These are phyloP conservation scores for Bradypodion pumilum DNA, from an alignment of 2,797 vertebrate species.

Conservation along the genomic window DNA sequence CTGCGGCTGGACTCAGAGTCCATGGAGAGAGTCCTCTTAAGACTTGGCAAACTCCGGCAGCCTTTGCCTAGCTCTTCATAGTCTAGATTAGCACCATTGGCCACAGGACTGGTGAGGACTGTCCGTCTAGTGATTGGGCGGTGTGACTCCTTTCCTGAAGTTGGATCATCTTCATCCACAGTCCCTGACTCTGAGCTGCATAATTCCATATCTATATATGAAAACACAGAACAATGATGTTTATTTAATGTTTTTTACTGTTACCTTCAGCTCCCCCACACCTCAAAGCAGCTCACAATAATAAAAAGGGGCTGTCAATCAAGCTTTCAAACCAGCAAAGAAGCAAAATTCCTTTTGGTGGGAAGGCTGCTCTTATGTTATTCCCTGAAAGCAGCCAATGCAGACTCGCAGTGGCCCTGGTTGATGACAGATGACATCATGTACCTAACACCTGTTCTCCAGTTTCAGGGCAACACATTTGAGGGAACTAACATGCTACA, in stretches of 20 bases:
- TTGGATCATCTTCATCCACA: conserved; percentile 74
- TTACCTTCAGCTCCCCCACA: neutral
- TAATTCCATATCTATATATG: conserved; percentile 85
- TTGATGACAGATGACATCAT: neutral
- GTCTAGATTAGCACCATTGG: conserved; percentile 77
- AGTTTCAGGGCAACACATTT: neutral
- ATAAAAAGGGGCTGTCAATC: neutral
- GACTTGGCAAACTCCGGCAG: conserved; percentile 69
- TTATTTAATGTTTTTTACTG: neutral
- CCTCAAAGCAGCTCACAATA: neutral
- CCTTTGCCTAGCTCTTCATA: conserved; percentile 75
- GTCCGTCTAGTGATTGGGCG: conserved; percentile 71
- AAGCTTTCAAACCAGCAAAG: neutral
- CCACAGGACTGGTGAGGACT: conserved; percentile 77
- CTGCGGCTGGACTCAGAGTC: conserved; percentile 75
- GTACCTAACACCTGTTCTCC: neutral
- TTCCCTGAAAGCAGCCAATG: neutral
- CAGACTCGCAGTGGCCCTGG: neutral
- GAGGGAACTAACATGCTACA: neutral
- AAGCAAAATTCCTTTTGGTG: neutral
- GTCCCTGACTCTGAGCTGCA: conserved; percentile 73
- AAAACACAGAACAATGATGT: neutral
- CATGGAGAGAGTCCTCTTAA: conserved; percentile 77
- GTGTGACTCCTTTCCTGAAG: conserved; percentile 69
- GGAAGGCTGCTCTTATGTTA: neutral